Conservation (phyloP, 1,140 invertebrate species). For the Zaprionus tsacasi region DNA sequence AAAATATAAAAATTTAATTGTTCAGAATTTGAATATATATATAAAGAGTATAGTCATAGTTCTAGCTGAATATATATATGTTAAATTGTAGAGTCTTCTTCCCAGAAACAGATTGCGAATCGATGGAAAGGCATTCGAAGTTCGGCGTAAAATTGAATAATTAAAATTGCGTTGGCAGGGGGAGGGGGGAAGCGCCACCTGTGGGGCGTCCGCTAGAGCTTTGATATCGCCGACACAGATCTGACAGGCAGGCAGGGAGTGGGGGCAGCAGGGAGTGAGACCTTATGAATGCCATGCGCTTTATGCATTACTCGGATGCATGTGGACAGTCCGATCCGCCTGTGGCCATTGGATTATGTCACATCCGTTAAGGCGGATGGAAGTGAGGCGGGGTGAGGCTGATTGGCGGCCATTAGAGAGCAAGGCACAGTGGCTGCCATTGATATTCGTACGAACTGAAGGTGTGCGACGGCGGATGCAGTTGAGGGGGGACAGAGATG, state of each 20-base stretch:
- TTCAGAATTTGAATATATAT: background rate
- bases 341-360: slow-evolving; percentile 68
- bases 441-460: slow-evolving; percentile 51
- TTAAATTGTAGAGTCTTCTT: background rate
- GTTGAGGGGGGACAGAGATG: background rate
- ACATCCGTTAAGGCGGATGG: slow-evolving; percentile 58
- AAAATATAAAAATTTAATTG: background rate
- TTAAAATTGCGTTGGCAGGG: slow-evolving; percentile 10
- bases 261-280: background rate
- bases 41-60: background rate
- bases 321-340: background rate
- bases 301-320: slow-evolving; percentile 57
- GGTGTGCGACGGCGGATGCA: slow-evolving; percentile 9
- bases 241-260: slow-evolving; percentile 23
- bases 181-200: slow-evolving; percentile 69
- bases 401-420: slow-evolving; percentile 35
- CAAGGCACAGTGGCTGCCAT: slow-evolving; percentile 59
- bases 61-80: background rate
- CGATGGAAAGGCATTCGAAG: slow-evolving; percentile 23
- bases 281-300: slow-evolving; percentile 66
- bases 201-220: slow-evolving; percentile 57
- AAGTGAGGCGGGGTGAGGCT: background rate
- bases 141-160: slow-evolving; percentile 24
- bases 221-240: slow-evolving; percentile 79
- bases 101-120: too few species aligned